Evolutionary conservation across 2,888 invertebrate genomes (phyloP), one percentile per base, ranked within the genome.

Genomic region (Dryobota labecula): DNA sequence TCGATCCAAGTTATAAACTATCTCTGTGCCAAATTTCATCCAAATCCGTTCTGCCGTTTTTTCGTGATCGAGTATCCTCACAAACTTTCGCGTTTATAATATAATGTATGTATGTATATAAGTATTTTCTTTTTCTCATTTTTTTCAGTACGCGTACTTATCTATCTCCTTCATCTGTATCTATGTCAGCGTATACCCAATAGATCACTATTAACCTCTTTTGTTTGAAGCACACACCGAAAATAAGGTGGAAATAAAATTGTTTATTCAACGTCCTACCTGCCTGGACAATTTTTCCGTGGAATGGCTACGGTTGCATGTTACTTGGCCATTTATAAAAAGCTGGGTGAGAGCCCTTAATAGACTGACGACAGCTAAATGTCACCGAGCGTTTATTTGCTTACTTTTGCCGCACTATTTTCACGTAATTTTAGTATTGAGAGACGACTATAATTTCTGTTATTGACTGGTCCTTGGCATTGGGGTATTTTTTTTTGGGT

Each of bases 311-410:
- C 84, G 90, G 89, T 96, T 89, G 96, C 96, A 95, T 96, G 96
- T 87, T 86, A 90, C 85, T 73, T 67, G 88, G 86, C 92, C 93
- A 93, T 96, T 96, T 94, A 94, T 95, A 94, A 94, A 88, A 86
- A 87, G 87, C 84, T 88, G 90, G 90, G 92, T 91, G 94, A 93
- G 94, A 92, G 93, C 93, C 94, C 93, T 94, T 96, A 95, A 95
- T 95, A 95, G 95, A 89, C 94, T 89, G 95, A 86, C 92, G 96
- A 96, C 96, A 95, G 94, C 90, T 92, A 94, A 95, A 95, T 95
- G 96, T 96, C 96, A 93, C 92, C 91, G 86, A 85, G 79, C 91
- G 91, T 93, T 94, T 95, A 94, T 94, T 93, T 92, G 91, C 90
- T 90, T 90, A 91, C 90, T 83, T 90, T 90, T 86, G 86, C 86